Base-by-base conservation (phyloP, 2,888 invertebrate genomes). In the Pegoplata infirma region DNA sequence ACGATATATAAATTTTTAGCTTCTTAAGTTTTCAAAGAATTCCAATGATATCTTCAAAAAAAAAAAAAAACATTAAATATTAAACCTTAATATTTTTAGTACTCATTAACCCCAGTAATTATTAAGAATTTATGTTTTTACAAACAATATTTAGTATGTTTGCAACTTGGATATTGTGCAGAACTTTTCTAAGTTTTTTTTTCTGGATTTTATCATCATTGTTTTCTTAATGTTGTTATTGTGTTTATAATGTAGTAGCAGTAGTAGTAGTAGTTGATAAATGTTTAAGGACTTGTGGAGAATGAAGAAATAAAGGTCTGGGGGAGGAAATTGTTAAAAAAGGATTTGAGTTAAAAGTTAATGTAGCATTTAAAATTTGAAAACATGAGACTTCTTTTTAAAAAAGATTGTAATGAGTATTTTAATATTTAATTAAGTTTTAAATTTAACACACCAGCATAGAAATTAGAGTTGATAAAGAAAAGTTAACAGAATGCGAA, bases 121-220 rank as follows among this genome's bases (percentile, higher is more conserved):
- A 32, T 32, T 32, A 32, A 32, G 32, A 32, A 32, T 32, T 32
- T 32, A 32, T 32, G 10, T 32, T 32, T 8, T 32, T 10, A 12
- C 14, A 46, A 16, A 46, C 7, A 6, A 46, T 17, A 16, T 12
- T 10, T 10, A n/a, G 3, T 36, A 16, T 14, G 16, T 16, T 46
- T 46, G 46, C 46, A 46, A 46, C 2, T 73, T 73, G 64, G 56
- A 66, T 49, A 49, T 51, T 66, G 49, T 66, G 58, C 19, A 21
- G 12, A 49, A 49, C n/a, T 49, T 49, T 49, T 47, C 8, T 5
- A 28, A 12, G 2, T 12, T 19, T 47, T 47, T 12, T n/a, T 12
- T 21, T 46, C 10, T 47, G 25, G 8, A 40, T 17, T 21, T 49
- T n/a, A 49, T 2, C 21, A 47, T 47, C 17, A 12, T 49, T 28